Evolutionary conservation across 2,797 vertebrate species (phyloP).

Genomic region (Pseudomugil gertrudae): DNA sequence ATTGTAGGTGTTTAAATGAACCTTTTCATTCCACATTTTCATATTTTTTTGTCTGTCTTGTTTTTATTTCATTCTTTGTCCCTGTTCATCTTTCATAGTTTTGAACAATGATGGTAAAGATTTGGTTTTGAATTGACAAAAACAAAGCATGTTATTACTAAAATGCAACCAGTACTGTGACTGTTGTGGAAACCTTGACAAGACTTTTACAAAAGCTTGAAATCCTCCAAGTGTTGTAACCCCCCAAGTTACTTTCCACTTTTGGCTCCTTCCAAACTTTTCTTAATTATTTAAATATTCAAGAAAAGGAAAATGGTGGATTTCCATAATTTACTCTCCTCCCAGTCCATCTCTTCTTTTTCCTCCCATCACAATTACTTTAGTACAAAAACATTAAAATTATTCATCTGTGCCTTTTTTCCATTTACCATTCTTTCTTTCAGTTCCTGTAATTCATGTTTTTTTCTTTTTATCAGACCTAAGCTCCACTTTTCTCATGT

Average conservation of each 20-base stretch:
- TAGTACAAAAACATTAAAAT: slow-evolving; percentile 70
- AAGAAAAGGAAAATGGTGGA: slow-evolving; percentile 54
- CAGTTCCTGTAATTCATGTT: slow-evolving; percentile 63
- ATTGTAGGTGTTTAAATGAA: background rate
- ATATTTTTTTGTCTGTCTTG: background rate
- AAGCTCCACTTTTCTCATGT: slow-evolving; percentile 69
- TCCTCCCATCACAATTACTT: slow-evolving; percentile 58
- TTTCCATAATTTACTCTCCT: slow-evolving; percentile 65
- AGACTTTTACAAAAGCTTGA: background rate
- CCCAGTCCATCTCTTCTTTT: slow-evolving; percentile 15
- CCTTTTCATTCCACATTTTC: background rate
- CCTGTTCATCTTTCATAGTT: background rate
- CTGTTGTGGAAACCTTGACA: background rate
- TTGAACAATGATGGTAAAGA: background rate
- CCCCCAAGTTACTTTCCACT: slow-evolving; percentile 25
- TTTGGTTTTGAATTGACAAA: background rate
- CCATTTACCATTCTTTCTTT: slow-evolving; percentile 66
- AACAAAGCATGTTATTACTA: background rate
- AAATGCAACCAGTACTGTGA: background rate
- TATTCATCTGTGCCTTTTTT: slow-evolving; percentile 68
- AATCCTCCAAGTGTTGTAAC: background rate
- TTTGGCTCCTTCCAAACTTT: slow-evolving; percentile 56
- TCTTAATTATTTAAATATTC: slow-evolving; percentile 59
- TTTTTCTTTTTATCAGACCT: slow-evolving; percentile 68
- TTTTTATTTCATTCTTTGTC: background rate